phyloP scores from a whole-genome alignment of 2,113 vertebrate species.

The Embiotoca jacksoni region DNA sequence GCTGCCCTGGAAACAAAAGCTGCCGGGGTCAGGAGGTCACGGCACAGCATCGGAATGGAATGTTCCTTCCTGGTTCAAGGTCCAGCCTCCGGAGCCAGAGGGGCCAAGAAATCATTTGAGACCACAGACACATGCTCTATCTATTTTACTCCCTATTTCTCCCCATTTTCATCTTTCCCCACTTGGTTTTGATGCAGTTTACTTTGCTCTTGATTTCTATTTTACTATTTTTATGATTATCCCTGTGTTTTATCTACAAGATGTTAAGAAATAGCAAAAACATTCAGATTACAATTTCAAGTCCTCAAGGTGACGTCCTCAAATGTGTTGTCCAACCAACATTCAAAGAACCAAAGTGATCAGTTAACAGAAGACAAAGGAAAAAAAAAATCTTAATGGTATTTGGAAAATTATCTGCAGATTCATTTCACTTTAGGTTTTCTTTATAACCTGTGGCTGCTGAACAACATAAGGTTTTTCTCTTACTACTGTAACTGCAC shows the following conservation, averaged over 20 bases:
- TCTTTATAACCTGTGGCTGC: too few species aligned
- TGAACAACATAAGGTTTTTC: too few species aligned
- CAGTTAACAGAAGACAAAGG: too few species aligned
- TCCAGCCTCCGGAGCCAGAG: conserved; percentile 73
- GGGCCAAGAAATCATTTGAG: conserved; percentile 71
- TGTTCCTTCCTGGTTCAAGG: conserved; percentile 79
- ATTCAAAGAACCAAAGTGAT: not conserved
- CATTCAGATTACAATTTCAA: not conserved
- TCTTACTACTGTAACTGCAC: too few species aligned
- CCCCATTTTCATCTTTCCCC: conserved; percentile 48
- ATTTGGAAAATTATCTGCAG: not conserved
- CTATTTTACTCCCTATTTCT: conserved; percentile 48
- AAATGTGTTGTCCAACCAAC: not conserved
- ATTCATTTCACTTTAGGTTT: not conserved
- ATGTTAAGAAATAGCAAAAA: not conserved
- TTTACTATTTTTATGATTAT: not conserved
- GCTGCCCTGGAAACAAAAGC: conserved; percentile 74
- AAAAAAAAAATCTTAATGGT: not conserved
- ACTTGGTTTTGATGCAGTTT: conserved; percentile 15
- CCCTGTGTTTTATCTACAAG: not conserved
- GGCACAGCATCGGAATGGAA: conserved; percentile 75
- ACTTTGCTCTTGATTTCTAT: conserved; percentile 3
- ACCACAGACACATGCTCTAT: conserved; percentile 69
- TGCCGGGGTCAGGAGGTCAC: conserved; percentile 66
- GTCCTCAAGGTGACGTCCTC: not conserved